Conservation (phyloP, 2,113 vertebrate species). For the Mormyrus iriodes region DNA sequence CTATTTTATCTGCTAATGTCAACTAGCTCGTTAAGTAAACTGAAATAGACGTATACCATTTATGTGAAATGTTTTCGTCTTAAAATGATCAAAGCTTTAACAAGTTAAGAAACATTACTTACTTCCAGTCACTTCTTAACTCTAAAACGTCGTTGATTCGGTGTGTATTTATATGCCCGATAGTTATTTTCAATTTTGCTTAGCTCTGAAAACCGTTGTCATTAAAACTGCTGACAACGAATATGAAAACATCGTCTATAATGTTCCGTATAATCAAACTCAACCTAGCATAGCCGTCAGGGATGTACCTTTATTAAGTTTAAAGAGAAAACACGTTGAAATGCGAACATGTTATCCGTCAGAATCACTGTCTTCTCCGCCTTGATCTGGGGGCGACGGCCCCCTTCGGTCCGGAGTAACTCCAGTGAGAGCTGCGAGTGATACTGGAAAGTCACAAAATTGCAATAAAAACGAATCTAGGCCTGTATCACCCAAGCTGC, state of each 20-base stretch:
- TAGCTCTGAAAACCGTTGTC: background rate
- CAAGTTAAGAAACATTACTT: background rate
- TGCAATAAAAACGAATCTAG: background rate
- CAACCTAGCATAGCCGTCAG: background rate
- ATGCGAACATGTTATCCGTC: background rate
- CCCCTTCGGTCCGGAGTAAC: background rate
- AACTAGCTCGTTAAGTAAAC: conserved; percentile 1
- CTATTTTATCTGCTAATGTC: background rate
- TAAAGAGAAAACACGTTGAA: background rate
- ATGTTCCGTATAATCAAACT: background rate
- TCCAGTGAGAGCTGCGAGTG: background rate
- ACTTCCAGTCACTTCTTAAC: background rate
- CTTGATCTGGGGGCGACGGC: background rate
- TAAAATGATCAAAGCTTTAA: background rate
- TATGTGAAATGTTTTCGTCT: background rate
- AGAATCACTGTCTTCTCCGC: background rate
- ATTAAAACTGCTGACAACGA: background rate
- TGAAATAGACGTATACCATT: background rate
- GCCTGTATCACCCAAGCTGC: background rate
- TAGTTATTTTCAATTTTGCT: background rate
- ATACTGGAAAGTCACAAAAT: background rate
- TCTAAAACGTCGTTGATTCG: background rate
- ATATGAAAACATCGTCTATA: background rate
- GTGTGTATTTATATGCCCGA: background rate
- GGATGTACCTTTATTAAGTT: background rate